A percentile compares a stretch with the other conserved stretches of the same genome.
Evolutionary conservation across 2,888 invertebrate species (phyloP).

Genomic region (Microdon myrmicae): DNA sequence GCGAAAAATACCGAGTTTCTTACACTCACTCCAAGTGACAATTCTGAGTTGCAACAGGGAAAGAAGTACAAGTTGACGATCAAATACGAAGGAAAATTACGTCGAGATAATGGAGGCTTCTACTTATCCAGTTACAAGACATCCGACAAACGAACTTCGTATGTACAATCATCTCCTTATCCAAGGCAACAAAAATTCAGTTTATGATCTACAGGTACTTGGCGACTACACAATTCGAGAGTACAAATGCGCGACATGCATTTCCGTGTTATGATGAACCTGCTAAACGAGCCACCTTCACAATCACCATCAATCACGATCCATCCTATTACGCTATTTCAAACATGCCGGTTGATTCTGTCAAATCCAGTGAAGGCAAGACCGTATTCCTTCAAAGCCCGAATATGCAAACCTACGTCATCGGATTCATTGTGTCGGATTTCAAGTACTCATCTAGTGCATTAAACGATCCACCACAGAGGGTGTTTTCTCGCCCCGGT

Average conservation of each 20-base stretch:
- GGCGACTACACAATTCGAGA: slow-evolving; percentile 74
- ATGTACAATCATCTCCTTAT: slow-evolving; percentile 17
- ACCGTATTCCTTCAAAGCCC: slow-evolving; percentile 67
- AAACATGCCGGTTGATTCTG: slow-evolving; percentile 41
- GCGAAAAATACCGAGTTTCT: slow-evolving; percentile 8
- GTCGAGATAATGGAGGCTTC: slow-evolving; percentile 72
- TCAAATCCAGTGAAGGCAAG: slow-evolving; percentile 24
- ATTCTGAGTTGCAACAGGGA: slow-evolving; percentile 14
- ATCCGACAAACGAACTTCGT: slow-evolving; percentile 33
- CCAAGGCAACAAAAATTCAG: slow-evolving; percentile 55
- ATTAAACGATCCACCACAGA: slow-evolving; percentile 57
- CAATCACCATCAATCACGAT: slow-evolving; percentile 71
- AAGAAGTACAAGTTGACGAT: slow-evolving; percentile 68
- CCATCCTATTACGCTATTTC: slow-evolving; percentile 57
- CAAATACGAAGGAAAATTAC: slow-evolving; percentile 69
- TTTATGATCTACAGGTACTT: slow-evolving; percentile 57
- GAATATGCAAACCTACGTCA: slow-evolving; percentile 81
- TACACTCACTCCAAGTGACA: slow-evolving; percentile 22
- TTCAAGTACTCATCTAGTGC: slow-evolving; percentile 63
- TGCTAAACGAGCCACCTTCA: slow-evolving; percentile 72
- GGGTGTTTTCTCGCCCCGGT: slow-evolving; percentile 61
- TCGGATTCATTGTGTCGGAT: slow-evolving; percentile 80
- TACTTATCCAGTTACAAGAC: slow-evolving; percentile 70
- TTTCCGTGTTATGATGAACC: slow-evolving; percentile 83
- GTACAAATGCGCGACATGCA: slow-evolving; percentile 72